Conservation (phyloP, 1,140 invertebrate species). For the Heliconius nattereri region DNA sequence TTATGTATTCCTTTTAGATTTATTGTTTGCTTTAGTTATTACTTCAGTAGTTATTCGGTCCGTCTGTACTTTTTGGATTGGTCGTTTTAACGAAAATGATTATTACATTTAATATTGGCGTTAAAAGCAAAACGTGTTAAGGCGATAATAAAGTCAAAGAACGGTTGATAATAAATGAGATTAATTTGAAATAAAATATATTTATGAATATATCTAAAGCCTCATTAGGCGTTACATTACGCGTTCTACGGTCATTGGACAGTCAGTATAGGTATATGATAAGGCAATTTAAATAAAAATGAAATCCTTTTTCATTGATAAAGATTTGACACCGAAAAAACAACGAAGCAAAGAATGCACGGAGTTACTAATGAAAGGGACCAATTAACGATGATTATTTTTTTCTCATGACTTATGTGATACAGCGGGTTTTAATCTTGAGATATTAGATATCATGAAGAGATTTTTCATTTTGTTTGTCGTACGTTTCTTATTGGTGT, state of each 20-base stretch:
- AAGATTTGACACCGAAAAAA: slow-evolving; percentile 79
- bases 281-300: slow-evolving; percentile 79
- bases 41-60: background rate
- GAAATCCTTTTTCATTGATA: slow-evolving; percentile 80
- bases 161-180: slow-evolving; percentile 34
- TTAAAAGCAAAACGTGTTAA: slow-evolving; percentile 20
- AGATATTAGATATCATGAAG: slow-evolving; percentile 20
- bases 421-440: slow-evolving; percentile 56
- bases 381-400: slow-evolving; percentile 80
- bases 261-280: slow-evolving; percentile 63
- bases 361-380: slow-evolving; percentile 79
- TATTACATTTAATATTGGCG: slow-evolving; percentile 12
- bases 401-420: slow-evolving; percentile 67
- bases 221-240: slow-evolving; percentile 65
- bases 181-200: slow-evolving; percentile 32
- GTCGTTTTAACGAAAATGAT: background rate
- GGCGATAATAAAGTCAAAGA: slow-evolving; percentile 31
- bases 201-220: slow-evolving; percentile 31
- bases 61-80: background rate
- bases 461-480: slow-evolving; percentile 13
- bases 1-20: slow-evolving; percentile 27
- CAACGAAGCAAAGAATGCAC: slow-evolving; percentile 71
- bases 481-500: background rate
- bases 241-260: slow-evolving; percentile 56
- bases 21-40: background rate